Base-by-base conservation (phyloP, 2,113 vertebrate species). In the Tyto alba region DNA sequence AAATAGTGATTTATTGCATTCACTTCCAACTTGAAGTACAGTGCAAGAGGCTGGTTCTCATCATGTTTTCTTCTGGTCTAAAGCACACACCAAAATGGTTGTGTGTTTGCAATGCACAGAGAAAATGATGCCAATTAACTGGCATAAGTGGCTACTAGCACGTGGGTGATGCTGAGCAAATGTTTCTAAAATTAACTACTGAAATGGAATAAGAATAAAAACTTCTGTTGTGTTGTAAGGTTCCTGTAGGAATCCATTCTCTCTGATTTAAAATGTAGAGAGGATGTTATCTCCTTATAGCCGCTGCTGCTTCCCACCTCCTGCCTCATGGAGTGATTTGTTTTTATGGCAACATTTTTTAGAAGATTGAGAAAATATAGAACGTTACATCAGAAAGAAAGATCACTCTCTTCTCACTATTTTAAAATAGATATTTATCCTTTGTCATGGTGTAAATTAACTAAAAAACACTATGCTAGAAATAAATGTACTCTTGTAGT, bases 51-150 rank as follows among this genome's bases (percentile, higher is more conserved):
- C 52, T 90, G 78, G 6, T 95, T 93, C 56, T 89, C 84, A 60
- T 95, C 38, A 22, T 40, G 21, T 78, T 89, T 84, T 92, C 73
- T 63, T 89, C 67, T 94, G 55, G 34, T 92, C 47, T 82, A 48
- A 72, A 82, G 73, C 43, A 72, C 52, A 36, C 40, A 3, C 18
- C 81, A 36, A 89, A 93, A 68, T 59, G 56, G 2, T 19, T 53
- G 60, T 57, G 14, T 52, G 66, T 23, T 81, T 81, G 60, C 0
- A 0, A 55, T 0, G 0, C 53, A 85, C n/a, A 47, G 41, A 48
- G 55, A 80, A 90, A 92, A 92, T 81, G 12, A 74, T 84, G 93
- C 38, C n/a, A 29, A 6, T 75, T 71, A 84, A 66, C 73, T 89
- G 83, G 7, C 17, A 13, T 69, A 69, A 86, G 38, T 80, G 76